phyloP scores from a whole-genome alignment of 2,797 vertebrate genomes.

The Alectoris magna region DNA sequence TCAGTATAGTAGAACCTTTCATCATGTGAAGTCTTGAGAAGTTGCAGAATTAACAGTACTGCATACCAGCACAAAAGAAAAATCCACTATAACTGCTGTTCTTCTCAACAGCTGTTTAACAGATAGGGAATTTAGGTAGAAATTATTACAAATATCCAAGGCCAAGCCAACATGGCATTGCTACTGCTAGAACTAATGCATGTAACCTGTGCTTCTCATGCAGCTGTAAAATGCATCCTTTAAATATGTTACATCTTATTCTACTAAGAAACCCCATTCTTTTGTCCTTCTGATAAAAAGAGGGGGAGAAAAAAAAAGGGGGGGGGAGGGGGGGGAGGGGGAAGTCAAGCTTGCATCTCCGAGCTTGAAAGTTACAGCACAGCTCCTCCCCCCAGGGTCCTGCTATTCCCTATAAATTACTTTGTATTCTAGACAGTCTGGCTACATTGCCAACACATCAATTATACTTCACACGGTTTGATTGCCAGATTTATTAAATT shows the following conservation, averaged over 20 bases:
- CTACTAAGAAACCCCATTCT: background rate
- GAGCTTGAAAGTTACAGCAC: background rate
- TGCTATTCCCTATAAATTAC: background rate
- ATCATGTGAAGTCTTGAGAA: background rate
- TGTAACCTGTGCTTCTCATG: background rate
- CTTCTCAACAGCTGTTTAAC: background rate
- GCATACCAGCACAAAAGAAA: background rate
- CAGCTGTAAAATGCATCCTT: background rate
- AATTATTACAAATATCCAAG: background rate
- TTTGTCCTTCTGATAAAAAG: background rate
- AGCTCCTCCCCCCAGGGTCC: background rate
- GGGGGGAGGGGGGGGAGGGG: too few relatives aligned
- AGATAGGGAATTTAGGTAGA: background rate
- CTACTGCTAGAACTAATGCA: background rate
- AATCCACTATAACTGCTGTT: background rate
- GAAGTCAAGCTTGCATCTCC: background rate
- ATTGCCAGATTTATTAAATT: constrained; percentile 24
- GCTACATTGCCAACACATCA: background rate
- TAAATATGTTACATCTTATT: background rate
- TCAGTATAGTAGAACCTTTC: background rate
- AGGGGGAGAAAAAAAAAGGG: background rate
- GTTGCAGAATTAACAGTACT: background rate
- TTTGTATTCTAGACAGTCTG: constrained; percentile 26
- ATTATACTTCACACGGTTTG: background rate
- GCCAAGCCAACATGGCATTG: background rate